Evolutionary conservation across 2,113 vertebrate genomes (phyloP), one percentile per base, ranked within the genome.

Genomic region (Mormyrus lacerda): DNA sequence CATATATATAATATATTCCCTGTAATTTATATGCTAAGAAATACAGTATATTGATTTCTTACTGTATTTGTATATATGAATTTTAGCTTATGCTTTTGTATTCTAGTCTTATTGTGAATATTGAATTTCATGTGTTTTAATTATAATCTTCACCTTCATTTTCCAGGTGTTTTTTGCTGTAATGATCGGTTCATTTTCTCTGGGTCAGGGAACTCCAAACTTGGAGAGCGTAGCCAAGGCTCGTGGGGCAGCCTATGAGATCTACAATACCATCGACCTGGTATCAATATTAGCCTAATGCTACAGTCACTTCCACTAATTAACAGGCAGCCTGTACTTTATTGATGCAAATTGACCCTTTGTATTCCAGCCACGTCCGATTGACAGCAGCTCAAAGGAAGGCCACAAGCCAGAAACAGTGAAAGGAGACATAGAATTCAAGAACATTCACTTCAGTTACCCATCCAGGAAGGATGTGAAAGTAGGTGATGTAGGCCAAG

Each of bases 331-430:
- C 10, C 7, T 42, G 8, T 42, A 42, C 11, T 8, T 83, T 55
- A 24, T 69, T 47, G 31, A 87, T 15, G 51, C 27, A 31, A 39
- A 51, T 44, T 88, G 51, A 13, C 2, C 31, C 1, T 53, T 31
- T 86, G 13, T 87, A 9, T 92, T 94, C 4, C 90, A 96, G 96
- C 93, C 92, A 79, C 91, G 92, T 4, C 94, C 94, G 2, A 97
- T 97, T 87, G 96, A 97, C 76, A 97, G 97, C 93, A 97, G 95
- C 90, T 96, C 95, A 8, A 91, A 91, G 1, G 93, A 90, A 27
- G 97, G 97, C 4, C 94, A 96, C 92, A 97, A 96, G 92, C 96
- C 96, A 85, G 96, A 97, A 48, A 93, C 87, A n/a, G 94, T 97
- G 42, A 51, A 90, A 90, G 97, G 97, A 93, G 95, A 97, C 89